phyloP scores from a whole-genome alignment of 2,797 vertebrate species.

The Argya squamiceps region DNA sequence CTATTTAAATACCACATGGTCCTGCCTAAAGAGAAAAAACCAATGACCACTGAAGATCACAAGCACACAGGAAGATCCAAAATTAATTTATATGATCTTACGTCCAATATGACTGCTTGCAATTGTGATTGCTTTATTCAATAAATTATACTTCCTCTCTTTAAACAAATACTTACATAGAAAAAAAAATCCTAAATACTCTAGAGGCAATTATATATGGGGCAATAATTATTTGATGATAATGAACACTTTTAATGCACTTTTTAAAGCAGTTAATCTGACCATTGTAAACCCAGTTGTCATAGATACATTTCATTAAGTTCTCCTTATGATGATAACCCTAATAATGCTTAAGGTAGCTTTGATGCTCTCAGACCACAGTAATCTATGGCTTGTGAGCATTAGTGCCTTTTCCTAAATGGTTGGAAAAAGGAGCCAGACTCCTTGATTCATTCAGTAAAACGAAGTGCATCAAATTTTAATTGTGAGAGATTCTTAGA shows the following conservation, averaged over 20 bases:
- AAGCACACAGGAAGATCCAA: background rate
- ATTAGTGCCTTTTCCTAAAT: background rate
- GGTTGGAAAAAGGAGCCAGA: background rate
- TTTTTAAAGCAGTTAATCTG: background rate
- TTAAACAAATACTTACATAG: background rate
- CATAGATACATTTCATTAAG: background rate
- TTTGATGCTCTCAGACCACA: background rate
- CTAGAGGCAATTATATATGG: background rate
- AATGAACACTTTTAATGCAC: background rate
- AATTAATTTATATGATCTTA: background rate
- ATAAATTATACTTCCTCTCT: background rate
- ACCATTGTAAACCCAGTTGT: background rate
- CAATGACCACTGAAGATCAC: background rate
- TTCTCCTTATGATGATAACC: background rate
- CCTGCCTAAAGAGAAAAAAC: background rate
- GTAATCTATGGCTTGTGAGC: background rate
- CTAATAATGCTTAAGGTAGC: background rate
- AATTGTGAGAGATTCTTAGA: background rate
- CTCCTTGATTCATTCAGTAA: background rate
- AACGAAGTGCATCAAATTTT: background rate
- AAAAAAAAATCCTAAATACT: background rate
- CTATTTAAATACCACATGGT: background rate
- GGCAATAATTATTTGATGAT: background rate
- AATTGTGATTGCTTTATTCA: background rate
- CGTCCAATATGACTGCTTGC: background rate